A percentile compares a stretch with the other conserved stretches of the same genome.
phyloP scores from a whole-genome alignment of 2,797 vertebrate species.

The Orestias chungarensis region DNA sequence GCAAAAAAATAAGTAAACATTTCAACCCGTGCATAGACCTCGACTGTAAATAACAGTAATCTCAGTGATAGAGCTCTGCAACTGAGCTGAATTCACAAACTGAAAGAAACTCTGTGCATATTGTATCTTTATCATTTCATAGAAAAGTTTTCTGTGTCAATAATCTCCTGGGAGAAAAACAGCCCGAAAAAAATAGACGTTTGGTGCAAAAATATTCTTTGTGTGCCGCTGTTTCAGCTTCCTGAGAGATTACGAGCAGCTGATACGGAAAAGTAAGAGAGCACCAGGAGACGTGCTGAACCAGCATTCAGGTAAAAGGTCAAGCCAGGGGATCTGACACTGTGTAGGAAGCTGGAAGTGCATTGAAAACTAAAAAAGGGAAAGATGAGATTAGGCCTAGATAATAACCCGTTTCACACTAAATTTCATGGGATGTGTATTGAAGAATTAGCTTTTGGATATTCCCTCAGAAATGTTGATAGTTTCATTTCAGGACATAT shows the following conservation, averaged over 20 bases:
- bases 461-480: not conserved
- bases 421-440: not conserved
- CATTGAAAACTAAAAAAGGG: not conserved
- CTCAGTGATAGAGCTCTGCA: slow-evolving; percentile 8
- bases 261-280: slow-evolving; percentile 23
- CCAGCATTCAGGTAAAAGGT: slow-evolving; percentile 12
- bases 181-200: slow-evolving; percentile 21
- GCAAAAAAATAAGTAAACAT: slow-evolving; percentile 19
- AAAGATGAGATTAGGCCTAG: not conserved
- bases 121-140: slow-evolving; percentile 21
- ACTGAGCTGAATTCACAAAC: slow-evolving; percentile 15
- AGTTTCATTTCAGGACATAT: not conserved
- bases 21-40: slow-evolving; percentile 28
- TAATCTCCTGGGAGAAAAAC: slow-evolving; percentile 13
- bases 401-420: not conserved
- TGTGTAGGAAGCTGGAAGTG: not conserved
- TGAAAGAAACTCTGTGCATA: slow-evolving; percentile 25
- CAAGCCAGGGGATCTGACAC: not conserved
- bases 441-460: not conserved
- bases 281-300: slow-evolving; percentile 6
- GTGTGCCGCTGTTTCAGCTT: slow-evolving; percentile 18
- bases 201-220: not conserved
- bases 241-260: slow-evolving; percentile 3
- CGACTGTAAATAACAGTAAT: slow-evolving; percentile 25
- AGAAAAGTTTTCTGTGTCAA: slow-evolving; percentile 31